A percentile compares a stretch with the other conserved stretches of the same genome.
Conservation (phyloP, 2,797 vertebrate genomes). For the Cuculus canorus region DNA sequence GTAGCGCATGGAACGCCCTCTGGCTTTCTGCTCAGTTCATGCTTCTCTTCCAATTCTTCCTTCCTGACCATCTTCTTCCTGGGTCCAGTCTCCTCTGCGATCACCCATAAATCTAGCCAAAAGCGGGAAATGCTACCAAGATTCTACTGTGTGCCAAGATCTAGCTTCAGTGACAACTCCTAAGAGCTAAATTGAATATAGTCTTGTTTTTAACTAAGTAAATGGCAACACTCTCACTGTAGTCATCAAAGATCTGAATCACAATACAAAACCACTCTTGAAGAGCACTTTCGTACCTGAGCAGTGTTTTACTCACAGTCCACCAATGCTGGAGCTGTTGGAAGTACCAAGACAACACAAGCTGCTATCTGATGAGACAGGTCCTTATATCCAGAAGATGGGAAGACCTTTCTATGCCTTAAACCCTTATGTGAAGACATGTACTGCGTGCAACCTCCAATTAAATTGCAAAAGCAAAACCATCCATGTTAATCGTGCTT, state of each 20-base stretch:
- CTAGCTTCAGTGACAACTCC: not conserved
- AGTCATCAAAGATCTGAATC: not conserved
- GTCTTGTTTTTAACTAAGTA: too few relatives aligned
- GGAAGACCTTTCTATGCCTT: not conserved
- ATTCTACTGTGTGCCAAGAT: not conserved
- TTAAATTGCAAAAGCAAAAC: not conserved
- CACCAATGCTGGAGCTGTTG: not conserved
- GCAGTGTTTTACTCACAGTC: not conserved
- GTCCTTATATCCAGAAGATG: not conserved
- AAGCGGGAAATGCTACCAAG: not conserved
- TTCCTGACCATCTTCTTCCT: not conserved
- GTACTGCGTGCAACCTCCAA: not conserved
- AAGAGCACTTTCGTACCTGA: too few relatives aligned
- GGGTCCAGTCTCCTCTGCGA: not conserved
- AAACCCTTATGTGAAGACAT: not conserved
- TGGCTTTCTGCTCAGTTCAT: not conserved
- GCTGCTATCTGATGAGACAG: not conserved
- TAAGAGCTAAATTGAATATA: not conserved
- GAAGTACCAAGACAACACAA: not conserved
- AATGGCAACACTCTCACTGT: not conserved
- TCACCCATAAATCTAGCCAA: not conserved
- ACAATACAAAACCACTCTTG: not conserved
- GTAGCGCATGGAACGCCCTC: not conserved
- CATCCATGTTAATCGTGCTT: not conserved
- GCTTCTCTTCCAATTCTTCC: not conserved